Conservation (phyloP, 2,888 invertebrate genomes). For the Nemapogon koenigi region DNA sequence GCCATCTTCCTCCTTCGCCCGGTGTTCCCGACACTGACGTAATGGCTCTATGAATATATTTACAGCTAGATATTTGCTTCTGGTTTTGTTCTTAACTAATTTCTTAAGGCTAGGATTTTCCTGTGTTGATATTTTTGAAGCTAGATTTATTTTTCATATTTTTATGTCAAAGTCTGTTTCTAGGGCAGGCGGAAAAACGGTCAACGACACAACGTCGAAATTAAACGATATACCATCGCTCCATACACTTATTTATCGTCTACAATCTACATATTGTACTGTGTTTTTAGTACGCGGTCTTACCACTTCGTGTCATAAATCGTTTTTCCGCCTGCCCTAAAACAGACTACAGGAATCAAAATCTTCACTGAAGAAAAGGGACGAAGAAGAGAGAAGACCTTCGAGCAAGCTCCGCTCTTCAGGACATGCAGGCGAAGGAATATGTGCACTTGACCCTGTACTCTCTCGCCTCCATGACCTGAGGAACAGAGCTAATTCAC, state of each 20-base stretch:
- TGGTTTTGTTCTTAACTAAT: not conserved
- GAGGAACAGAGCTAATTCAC: constrained; percentile 46
- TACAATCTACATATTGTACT: no score
- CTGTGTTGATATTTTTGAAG: no score
- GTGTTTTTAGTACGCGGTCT: no score
- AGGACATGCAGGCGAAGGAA: constrained; percentile 63
- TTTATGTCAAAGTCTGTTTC: no score
- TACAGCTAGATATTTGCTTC: not conserved
- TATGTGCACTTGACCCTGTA: constrained; percentile 58
- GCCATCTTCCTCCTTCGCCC: constrained; percentile 1
- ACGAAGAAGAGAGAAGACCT: not conserved
- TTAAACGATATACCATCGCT: no score
- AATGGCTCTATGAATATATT: constrained; percentile 5
- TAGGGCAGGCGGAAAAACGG: no score
- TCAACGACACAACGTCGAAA: no score
- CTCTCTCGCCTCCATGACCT: constrained; percentile 66
- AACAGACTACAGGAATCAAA: no score
- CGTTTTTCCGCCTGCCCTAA: no score
- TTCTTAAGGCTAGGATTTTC: not conserved
- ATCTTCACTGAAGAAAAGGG: not conserved
- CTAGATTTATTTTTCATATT: no score
- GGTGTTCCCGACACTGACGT: constrained; percentile 5
- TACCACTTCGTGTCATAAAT: no score
- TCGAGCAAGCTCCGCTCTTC: constrained; percentile 35
- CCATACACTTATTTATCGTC: no score